These are phyloP conservation scores for Diaprepes abbreviatus DNA, from an alignment of 2,888 invertebrate species.

Conservation along the genomic window DNA sequence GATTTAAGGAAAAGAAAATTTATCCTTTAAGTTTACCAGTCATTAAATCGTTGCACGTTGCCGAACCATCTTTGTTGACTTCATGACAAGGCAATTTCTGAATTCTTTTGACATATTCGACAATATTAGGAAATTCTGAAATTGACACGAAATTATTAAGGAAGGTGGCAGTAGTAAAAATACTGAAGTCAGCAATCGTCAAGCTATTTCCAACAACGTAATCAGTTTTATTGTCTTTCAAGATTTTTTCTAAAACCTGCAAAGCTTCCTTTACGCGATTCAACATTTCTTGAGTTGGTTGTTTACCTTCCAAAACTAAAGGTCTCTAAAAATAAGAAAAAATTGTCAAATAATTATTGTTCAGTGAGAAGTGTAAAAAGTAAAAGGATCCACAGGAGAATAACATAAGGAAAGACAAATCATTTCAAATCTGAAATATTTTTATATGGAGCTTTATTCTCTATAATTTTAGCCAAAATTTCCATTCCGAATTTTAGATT, in stretches of 20 bases:
- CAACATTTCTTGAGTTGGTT: constrained; percentile 12
- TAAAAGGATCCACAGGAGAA: no score
- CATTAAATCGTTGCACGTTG: not conserved
- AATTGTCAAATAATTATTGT: not conserved
- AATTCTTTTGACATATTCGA: constrained; percentile 16
- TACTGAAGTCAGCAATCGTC: constrained; percentile 39
- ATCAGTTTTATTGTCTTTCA: constrained; percentile 7
- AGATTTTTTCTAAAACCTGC: constrained; percentile 7
- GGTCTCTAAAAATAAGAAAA: constrained; percentile 22
- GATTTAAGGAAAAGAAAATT: no score
- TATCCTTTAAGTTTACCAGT: no score
- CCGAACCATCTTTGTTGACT: constrained; percentile 10
- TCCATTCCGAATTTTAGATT: no score
- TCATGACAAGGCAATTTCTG: constrained; percentile 32
- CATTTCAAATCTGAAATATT: no score
- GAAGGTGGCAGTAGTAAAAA: constrained; percentile 66
- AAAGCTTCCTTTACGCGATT: constrained; percentile 24
- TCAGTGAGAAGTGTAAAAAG: no score
- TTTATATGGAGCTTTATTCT: no score
- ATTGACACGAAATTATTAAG: constrained; percentile 53
- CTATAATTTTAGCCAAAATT: no score
- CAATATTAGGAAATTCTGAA: constrained; percentile 17
- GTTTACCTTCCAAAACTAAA: not conserved
- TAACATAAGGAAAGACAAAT: no score
- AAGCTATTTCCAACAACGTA: constrained; percentile 28